These are phyloP conservation scores for Camelus bactrianus DNA, from an alignment of 2,113 vertebrate genomes.

Conservation along the genomic window DNA sequence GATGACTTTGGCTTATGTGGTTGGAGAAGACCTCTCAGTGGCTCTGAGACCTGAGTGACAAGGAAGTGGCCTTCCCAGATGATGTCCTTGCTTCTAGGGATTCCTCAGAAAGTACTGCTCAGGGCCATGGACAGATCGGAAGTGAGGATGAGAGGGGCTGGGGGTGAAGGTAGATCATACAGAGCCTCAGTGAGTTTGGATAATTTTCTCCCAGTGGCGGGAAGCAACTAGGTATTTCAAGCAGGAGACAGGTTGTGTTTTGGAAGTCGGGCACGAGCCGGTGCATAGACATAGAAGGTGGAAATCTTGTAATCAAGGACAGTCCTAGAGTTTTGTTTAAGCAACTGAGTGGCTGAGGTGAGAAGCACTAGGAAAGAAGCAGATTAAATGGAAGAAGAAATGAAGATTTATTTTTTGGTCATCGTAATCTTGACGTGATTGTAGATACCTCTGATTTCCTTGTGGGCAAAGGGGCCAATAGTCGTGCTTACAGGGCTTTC, in stretches of 20 bases:
- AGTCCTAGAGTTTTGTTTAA: background rate
- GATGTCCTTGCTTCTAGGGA: conserved; percentile 90
- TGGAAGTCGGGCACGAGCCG: fast-evolving
- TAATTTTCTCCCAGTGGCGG: fast-evolving
- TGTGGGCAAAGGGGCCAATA: fast-evolving
- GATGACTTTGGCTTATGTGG: fast-evolving
- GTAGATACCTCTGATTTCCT: background rate
- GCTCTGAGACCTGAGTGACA: background rate
- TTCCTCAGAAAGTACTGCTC: conserved; percentile 91
- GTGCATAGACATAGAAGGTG: fast-evolving
- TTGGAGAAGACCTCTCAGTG: background rate
- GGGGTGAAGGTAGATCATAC: fast-evolving
- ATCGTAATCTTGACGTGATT: background rate
- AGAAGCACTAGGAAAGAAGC: background rate
- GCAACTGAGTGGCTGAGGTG: background rate
- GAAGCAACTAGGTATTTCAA: background rate
- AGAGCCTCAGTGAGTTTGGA: fast-evolving
- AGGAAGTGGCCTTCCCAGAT: conserved; percentile 82
- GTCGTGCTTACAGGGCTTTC: fast-evolving
- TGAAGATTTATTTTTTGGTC: background rate
- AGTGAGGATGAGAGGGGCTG: background rate
- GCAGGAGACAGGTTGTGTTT: background rate
- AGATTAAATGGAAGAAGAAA: background rate
- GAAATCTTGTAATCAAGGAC: background rate
- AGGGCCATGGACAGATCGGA: conserved; percentile 82